A percentile compares a stretch with the other conserved stretches of the same genome.
Evolutionary conservation across 2,888 invertebrate species (phyloP).

Genomic region (Hecatera dysodea): DNA sequence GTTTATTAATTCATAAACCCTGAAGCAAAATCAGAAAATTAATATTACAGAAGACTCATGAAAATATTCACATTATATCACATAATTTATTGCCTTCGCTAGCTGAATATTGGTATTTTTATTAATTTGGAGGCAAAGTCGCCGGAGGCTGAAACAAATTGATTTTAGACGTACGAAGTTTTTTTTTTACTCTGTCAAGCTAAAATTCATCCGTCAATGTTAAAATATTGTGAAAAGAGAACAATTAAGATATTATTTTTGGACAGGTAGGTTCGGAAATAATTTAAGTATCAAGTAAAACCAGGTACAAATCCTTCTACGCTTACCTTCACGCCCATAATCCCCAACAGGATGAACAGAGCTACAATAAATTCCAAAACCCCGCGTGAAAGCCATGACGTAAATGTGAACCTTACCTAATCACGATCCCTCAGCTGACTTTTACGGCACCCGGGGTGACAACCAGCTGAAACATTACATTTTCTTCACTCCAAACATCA

Average conservation of each 20-base stretch:
- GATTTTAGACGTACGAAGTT: constrained; percentile 23
- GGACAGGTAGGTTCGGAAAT: neutral
- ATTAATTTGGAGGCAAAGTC: constrained; percentile 17
- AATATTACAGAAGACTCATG: constrained; percentile 3
- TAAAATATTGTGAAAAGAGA: neutral
- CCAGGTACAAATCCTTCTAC: constrained; percentile 9
- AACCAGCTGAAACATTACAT: constrained; percentile 33
- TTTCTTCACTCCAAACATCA: constrained; percentile 16
- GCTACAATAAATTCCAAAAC: constrained; percentile 39
- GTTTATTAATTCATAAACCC: neutral
- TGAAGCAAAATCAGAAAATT: neutral
- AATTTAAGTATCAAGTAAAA: constrained; percentile 5
- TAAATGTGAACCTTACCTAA: constrained; percentile 43
- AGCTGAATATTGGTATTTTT: constrained; percentile 35
- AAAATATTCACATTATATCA: constrained; percentile 2
- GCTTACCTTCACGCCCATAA: constrained; percentile 12
- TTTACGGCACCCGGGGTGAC: constrained; percentile 40
- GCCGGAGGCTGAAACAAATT: constrained; percentile 37
- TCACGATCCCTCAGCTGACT: constrained; percentile 24
- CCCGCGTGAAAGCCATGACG: constrained; percentile 26
- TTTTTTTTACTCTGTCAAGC: constrained; percentile 9
- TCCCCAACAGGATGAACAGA: constrained; percentile 40
- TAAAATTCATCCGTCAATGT: constrained; percentile 23
- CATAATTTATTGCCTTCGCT: constrained; percentile 21
- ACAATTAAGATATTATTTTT: neutral